Evolutionary conservation across 2,797 vertebrate species (phyloP).

Genomic region (Crocidura indochinensis): DNA sequence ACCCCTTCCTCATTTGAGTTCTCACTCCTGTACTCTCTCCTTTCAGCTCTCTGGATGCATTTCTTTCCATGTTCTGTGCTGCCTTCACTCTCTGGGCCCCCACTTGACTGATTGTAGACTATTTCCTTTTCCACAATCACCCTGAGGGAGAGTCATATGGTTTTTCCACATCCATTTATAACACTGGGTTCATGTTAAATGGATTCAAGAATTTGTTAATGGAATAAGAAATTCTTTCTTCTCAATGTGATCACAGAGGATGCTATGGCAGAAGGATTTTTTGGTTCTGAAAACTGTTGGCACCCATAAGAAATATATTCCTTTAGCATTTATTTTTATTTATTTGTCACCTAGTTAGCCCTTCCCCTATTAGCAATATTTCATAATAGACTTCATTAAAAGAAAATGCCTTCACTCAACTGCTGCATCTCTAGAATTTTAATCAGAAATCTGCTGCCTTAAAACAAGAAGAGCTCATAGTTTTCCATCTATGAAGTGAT

Average conservation of each 20-base stretch:
- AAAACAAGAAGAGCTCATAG: neutral
- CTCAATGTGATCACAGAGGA: neutral
- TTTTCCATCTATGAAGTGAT: constrained; percentile 51
- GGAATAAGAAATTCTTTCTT: constrained; percentile 45
- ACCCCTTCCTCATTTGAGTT: no score
- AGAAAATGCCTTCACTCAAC: constrained; percentile 44
- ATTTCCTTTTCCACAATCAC: constrained; percentile 20
- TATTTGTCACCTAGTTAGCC: constrained; percentile 44
- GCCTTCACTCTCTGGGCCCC: neutral
- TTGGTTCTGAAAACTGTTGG: constrained; percentile 1
- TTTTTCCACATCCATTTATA: constrained; percentile 22
- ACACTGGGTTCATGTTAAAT: constrained; percentile 59
- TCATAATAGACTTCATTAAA: constrained; percentile 65
- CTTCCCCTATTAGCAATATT: constrained; percentile 49
- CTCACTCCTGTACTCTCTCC: neutral
- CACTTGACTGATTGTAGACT: neutral
- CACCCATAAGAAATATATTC: constrained; percentile 7
- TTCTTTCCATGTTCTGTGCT: neutral
- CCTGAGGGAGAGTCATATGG: neutral
- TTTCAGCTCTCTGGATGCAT: neutral
- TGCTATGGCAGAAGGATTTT: constrained; percentile 4
- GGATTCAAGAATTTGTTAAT: constrained; percentile 61
- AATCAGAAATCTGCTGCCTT: constrained; percentile 35
- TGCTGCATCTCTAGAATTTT: constrained; percentile 62
- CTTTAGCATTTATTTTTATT: constrained; percentile 34